Base-by-base conservation (phyloP, 2,797 vertebrate genomes). In the Anas acuta region DNA sequence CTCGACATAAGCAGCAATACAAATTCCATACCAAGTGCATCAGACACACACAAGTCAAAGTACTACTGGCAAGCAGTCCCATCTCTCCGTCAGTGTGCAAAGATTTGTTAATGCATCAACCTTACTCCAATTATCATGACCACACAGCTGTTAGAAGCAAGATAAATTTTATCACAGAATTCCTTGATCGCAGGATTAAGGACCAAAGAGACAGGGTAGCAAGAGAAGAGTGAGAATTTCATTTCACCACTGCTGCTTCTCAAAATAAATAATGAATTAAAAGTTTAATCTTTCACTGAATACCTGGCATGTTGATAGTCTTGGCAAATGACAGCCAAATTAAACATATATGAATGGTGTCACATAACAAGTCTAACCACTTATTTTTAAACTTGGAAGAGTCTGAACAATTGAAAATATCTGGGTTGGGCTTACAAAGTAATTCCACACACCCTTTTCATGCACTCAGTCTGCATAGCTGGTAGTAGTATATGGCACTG, bases 301-400 rank as follows among this genome's bases (percentile, higher is more conserved):
- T 91, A 87, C 16, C 23, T 67, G 35, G 39, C 71, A 96, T 32
- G 60, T 56, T 67, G 60, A 85, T 57, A 91, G 14, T 69, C 78
- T 75, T 78, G 58, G 61, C n/a, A 93, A 94, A 94, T 77, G 64
- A 74, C 80, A 96, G 87, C 67, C 89, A 79, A 85, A 89, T 95
- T 85, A 94, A 86, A 87, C 69, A 61, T 86, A 83, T 47, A 78
- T 33, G 73, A 91, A 88, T 1, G 5, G 61, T 62, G 67, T 82
- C 82, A 53, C 11, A 15, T 73, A 90, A 79, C 61, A 84, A 69
- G 41, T n/a, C 47, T 37, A 74, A 84, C 45, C 0, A 1, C 69
- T 96, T 94, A 96, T 95, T 97, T 97, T 96, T 92, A 96, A 95
- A 80, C 66, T 78, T 75, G 84, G 75, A 92, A 94, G 80, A 65